phyloP scores from a whole-genome alignment of 2,888 invertebrate genomes.

The Aphidoletes aphidimyza region DNA sequence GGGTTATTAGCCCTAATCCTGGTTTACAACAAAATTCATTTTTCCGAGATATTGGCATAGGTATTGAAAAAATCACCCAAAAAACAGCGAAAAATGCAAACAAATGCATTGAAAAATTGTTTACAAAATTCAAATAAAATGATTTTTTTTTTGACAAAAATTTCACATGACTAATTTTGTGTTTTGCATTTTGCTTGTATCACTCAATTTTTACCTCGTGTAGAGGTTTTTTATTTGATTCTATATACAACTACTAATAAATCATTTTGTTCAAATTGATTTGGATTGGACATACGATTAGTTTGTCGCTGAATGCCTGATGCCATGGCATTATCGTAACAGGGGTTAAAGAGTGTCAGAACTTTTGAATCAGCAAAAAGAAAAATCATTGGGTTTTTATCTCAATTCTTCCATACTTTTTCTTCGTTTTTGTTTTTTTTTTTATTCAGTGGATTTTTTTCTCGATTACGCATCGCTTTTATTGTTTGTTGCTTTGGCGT shows the following conservation, averaged over 20 bases:
- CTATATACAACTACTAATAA: slow-evolving; percentile 7
- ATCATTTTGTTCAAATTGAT: slow-evolving; percentile 29
- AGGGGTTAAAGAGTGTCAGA: not conserved
- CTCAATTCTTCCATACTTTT: not conserved
- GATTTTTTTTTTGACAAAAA: too few relatives aligned
- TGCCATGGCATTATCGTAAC: slow-evolving; percentile 16
- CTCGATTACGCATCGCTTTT: not conserved
- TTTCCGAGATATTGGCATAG: too few relatives aligned
- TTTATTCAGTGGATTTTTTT: not conserved
- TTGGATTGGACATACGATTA: slow-evolving; percentile 19
- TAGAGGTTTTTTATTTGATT: too few relatives aligned
- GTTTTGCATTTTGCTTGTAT: too few relatives aligned
- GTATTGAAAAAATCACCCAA: too few relatives aligned
- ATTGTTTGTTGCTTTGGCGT: slow-evolving; percentile 11
- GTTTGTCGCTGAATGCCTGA: slow-evolving; percentile 21
- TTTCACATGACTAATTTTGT: too few relatives aligned
- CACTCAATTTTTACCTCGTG: too few relatives aligned
- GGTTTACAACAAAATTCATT: too few relatives aligned
- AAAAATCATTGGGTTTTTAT: not conserved
- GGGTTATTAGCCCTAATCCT: too few relatives aligned
- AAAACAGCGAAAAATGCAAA: too few relatives aligned
- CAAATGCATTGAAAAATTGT: too few relatives aligned
- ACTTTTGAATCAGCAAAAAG: slow-evolving; percentile 30
- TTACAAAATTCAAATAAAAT: too few relatives aligned
- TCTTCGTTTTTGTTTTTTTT: not conserved